phyloP scores from a whole-genome alignment of 1,140 invertebrate species.

The Dufourea novaeangliae region DNA sequence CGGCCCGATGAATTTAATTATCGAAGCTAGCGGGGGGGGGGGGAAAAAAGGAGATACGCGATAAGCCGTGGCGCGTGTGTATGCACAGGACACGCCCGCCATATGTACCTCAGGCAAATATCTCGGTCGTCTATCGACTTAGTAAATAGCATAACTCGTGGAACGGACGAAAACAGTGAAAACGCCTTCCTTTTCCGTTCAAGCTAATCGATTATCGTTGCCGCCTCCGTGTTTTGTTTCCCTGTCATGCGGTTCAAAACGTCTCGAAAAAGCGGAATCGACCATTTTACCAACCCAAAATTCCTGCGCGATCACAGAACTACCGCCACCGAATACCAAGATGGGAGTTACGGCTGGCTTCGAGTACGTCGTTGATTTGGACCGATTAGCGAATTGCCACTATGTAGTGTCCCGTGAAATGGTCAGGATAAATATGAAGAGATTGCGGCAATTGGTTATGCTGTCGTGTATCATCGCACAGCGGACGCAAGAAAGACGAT shows the following conservation, averaged over 20 bases:
- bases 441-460: slow-evolving; percentile 35
- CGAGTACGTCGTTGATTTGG: background rate
- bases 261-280: too few species aligned
- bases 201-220: background rate
- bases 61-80: too few species aligned
- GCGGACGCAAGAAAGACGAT: background rate
- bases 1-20: background rate
- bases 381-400: slow-evolving; percentile 12
- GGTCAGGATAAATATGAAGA: slow-evolving; percentile 52
- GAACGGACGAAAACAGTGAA: too few species aligned
- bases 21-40: background rate
- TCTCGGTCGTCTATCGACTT: background rate
- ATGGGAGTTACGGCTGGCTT: background rate
- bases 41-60: background rate
- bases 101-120: too few species aligned
- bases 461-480: slow-evolving; percentile 16
- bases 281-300: too few species aligned
- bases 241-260: too few species aligned
- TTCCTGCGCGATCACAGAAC: too few species aligned
- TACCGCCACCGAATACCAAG: background rate
- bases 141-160: background rate
- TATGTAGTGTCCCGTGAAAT: slow-evolving; percentile 48
- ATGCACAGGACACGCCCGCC: background rate
- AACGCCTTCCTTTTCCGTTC: too few species aligned
- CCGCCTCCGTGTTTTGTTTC: background rate